Base-by-base conservation (phyloP, 37 sponge, comb jelly and placozoan genomes). In the Crambe crambe region DNA sequence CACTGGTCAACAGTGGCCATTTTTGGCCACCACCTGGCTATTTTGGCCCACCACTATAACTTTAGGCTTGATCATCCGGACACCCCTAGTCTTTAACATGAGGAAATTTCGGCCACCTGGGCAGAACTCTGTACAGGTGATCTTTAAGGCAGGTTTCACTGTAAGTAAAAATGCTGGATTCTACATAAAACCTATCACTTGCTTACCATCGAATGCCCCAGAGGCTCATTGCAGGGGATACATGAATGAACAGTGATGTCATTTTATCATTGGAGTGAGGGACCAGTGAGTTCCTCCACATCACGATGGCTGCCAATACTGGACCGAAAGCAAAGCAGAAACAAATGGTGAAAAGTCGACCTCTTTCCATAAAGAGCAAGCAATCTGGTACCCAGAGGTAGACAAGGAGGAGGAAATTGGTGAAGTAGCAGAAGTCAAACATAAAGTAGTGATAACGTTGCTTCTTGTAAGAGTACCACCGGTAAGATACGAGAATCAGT, bases 361-460 rank as follows among this genome's bases (percentile, higher is more conserved):
- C 76, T 6, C 62, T 20, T 2, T 5, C 30, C 26, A 23, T 2
- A 20, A 29, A 42, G 8, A 65, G 41, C 20, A 74, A 3, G 36
- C 23, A 22, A 51, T 44, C 60, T 20, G 85, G 77, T 2, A 84
- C 58, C 81, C 84, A 83, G 2, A 89, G 54, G 72, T 84, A 79
- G 57, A 89, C 20, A n/a, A 89, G 54, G 54, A 80, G 66, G 37
- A 84, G 76, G 21, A 84, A 9, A 60, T 79, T 84, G 23, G 80
- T 80, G 51, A 89, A 89, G 82, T 89, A 89, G 81, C 90, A 89
- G 54, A 84, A 89, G 41, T 89, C 90, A 59, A 89, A 73, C 37
- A 84, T 69, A 75, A 84, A 89, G 27, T 89, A 89, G 38, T 89
- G 90, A 41, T 26, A 84, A 18, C 57, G 27, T 2, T 38, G 37